phyloP scores from a whole-genome alignment of 2,888 invertebrate species.

The Microplitis deprimator region DNA sequence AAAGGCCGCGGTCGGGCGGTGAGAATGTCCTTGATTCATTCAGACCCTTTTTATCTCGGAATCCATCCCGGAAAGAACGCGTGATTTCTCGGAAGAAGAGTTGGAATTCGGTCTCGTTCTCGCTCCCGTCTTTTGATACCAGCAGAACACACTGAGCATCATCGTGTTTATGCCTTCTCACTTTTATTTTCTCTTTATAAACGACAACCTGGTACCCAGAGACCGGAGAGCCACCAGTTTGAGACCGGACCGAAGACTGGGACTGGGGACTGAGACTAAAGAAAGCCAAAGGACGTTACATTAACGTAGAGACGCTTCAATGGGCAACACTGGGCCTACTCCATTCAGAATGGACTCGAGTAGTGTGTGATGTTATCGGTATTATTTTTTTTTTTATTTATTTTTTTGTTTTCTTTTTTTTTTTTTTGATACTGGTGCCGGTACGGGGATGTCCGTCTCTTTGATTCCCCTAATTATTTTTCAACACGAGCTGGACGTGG shows the following conservation, averaged over 20 bases:
- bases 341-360: slow-evolving; percentile 58
- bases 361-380: slow-evolving; percentile 50
- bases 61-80: slow-evolving; percentile 72
- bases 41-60: slow-evolving; percentile 70
- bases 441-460: slow-evolving; percentile 64
- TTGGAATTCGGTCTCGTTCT: slow-evolving; percentile 30
- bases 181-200: neutral
- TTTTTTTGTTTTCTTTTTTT: slow-evolving; percentile 19
- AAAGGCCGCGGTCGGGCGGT: slow-evolving; percentile 40
- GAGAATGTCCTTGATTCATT: slow-evolving; percentile 69
- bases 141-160: too few relatives aligned
- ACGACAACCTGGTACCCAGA: neutral
- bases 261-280: slow-evolving; percentile 5
- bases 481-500: slow-evolving; percentile 43
- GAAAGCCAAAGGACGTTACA: neutral
- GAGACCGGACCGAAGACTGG: slow-evolving; percentile 20
- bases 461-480: slow-evolving; percentile 70
- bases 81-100: slow-evolving; percentile 68
- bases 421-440: neutral
- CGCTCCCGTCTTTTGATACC: slow-evolving; percentile 32
- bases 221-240: neutral
- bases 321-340: slow-evolving; percentile 52
- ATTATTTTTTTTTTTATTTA: slow-evolving; percentile 28
- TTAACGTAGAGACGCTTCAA: slow-evolving; percentile 59
- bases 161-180: slow-evolving; percentile 24